A percentile compares a stretch with the other conserved stretches of the same genome.
phyloP scores from a whole-genome alignment of 2,888 invertebrate genomes.

The Holacanthella duospinosa region DNA sequence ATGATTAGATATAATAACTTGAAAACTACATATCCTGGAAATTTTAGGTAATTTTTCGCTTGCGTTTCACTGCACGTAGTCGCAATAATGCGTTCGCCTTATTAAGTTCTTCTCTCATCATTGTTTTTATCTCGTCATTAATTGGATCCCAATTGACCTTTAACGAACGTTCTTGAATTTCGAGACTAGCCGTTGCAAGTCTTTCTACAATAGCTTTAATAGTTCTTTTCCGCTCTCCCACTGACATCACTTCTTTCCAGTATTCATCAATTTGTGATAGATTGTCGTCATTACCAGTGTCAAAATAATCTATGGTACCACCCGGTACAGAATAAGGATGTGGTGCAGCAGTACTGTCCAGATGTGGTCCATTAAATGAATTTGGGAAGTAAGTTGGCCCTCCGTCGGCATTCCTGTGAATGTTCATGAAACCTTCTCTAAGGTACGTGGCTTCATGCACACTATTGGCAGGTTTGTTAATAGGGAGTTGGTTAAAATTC shows the following conservation, averaged over 20 bases:
- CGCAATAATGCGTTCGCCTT: too few species aligned
- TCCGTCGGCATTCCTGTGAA: background rate
- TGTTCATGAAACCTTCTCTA: background rate
- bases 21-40: too few species aligned
- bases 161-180: background rate
- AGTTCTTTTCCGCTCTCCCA: background rate
- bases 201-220: background rate
- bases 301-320: background rate
- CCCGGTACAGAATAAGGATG: background rate
- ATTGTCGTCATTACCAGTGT: background rate
- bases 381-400: constrained; percentile 86
- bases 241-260: background rate
- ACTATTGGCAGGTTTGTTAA: constrained; percentile 88
- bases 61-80: too few species aligned
- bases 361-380: constrained; percentile 54
- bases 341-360: background rate
- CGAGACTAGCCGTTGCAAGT: background rate
- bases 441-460: constrained; percentile 37
- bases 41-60: too few species aligned
- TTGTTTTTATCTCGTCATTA: background rate
- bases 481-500: constrained; percentile 84
- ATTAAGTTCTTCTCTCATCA: background rate
- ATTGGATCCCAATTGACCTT: background rate
- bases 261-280: background rate
- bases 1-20: too few species aligned